Base-by-base conservation (phyloP, 2,113 vertebrate genomes). In the Potamarius usumacintae region DNA sequence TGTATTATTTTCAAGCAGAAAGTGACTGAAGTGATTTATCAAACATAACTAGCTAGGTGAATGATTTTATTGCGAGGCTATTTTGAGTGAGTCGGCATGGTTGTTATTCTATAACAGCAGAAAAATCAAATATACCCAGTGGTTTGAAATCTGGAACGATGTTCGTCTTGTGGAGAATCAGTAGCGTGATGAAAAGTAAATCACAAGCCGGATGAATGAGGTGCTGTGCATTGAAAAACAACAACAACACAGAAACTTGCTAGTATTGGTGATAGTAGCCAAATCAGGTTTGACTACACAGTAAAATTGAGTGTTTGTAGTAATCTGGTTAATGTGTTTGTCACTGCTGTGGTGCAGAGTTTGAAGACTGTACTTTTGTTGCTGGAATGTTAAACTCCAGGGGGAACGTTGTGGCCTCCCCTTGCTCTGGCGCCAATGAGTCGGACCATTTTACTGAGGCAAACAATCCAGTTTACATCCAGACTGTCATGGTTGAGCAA, bases 301-400 rank as follows among this genome's bases (percentile, higher is more conserved):
- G 1, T 18, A 25, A 18, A 74, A 74, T 11, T 20, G 30, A 74
- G 14, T 55, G n/a, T 27, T n/a, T 57, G 27, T 8, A 79, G 52
- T 14, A 27, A 79, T 14, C 7, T 14, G 52, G 77, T 79, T 57
- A 27, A 55, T 80, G 53, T 55, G 27, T 57, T 80, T 50, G 42
- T 22, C 42, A 58, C 27, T 57, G 8, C 14, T 30, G 27, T 34
- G 17, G 53, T 80, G n/a, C 53, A 57, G 50, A 27, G n/a, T 57
- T 79, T 57, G 7, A 80, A 80, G 22, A n/a, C 53, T 60, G n/a
- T 34, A 18, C 55, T 81, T 82, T 62, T 82, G 57, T 82, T 82
- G 27, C 17, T 22, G 57, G 57, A 62, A 60, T 42, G 30, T 55
- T 53, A 78, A 78, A 52, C 18, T n/a, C n/a, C 53, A 57, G 30